Base-by-base conservation (phyloP, 2,888 invertebrate genomes). In the Ligdia adustata region DNA sequence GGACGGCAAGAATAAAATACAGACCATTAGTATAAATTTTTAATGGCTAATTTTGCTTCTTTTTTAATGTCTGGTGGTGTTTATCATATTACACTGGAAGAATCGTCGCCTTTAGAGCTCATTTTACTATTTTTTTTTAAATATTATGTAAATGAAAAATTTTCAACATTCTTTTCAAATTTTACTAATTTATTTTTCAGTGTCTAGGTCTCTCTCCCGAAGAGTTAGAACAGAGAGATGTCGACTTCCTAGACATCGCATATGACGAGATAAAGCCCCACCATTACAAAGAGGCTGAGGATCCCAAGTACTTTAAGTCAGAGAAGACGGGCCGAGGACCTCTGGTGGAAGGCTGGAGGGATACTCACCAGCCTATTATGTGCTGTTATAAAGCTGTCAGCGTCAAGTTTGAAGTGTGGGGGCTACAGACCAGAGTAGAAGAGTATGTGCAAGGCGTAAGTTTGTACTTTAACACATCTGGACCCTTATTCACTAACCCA, bases 371-470 rank as follows among this genome's bases (percentile, higher is more conserved):
- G 52, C 97, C 98, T 0, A 93, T 98, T 34, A 98, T 98, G 98
- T 98, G 97, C 83, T 97, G 97, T 50, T 98, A 98, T 73, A 98
- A 98, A 82, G 86, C 95, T 39, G 97, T 97, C 0, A 92, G 94
- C 71, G 95, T 95, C 18, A 95, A 94, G 52, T 98, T 98, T 79
- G 97, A 98, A 83, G 95, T 98, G 2, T 98, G 97, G 96, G 97
- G 97, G 0, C 83, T 98, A 52, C 98, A 98, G 82, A 96, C 96
- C 1, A 93, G 93, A 78, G 96, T 96, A 0, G 98, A 98, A 80
- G 95, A 97, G 45, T 96, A 95, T 78, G 94, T 96, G 39, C 97
- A 98, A 66, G 94, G 92, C 66, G 96, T 96, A 90, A 60, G 82
- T 76, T 7, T n/a, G n/a, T n/a, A n/a, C n/a, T n/a, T n/a, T n/a